These are phyloP conservation scores for Agrotis ipsilon DNA, from an alignment of 2,888 invertebrate genomes.

Conservation along the genomic window DNA sequence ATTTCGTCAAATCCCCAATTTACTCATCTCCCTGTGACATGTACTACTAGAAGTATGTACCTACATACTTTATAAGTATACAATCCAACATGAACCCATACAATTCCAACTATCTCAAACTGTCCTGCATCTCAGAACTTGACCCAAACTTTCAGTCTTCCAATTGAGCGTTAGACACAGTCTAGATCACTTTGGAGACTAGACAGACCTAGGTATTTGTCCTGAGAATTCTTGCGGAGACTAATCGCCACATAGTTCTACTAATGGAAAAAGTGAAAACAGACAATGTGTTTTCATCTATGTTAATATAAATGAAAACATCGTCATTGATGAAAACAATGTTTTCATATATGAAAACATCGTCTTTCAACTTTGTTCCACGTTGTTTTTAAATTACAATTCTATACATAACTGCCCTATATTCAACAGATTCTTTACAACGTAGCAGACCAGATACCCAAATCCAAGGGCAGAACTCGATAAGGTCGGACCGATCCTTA, in stretches of 20 bases:
- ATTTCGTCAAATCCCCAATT: no score
- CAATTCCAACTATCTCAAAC: background rate
- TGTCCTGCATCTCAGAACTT: slow-evolving; percentile 12
- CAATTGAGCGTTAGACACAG: slow-evolving; percentile 24
- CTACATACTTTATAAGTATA: background rate
- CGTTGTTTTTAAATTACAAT: background rate
- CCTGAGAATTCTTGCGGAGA: background rate
- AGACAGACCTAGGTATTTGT: slow-evolving; percentile 2
- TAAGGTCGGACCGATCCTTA: slow-evolving; percentile 66
- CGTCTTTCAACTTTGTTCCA: no score
- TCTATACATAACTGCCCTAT: slow-evolving; percentile 29
- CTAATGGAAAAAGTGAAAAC: background rate
- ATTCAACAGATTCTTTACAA: slow-evolving; percentile 44
- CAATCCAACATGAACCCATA: background rate
- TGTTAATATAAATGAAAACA: background rate
- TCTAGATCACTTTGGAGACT: slow-evolving; percentile 22
- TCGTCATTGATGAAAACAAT: background rate
- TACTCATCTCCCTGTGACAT: no score
- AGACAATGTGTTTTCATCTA: background rate
- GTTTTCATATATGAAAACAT: no score
- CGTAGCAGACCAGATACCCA: slow-evolving; percentile 31
- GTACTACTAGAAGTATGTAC: no score
- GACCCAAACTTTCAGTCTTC: slow-evolving; percentile 9
- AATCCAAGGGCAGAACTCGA: slow-evolving; percentile 54
- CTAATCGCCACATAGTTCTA: no score